phyloP scores from a whole-genome alignment of 2,113 vertebrate genomes.

The Lophura nycthemera region DNA sequence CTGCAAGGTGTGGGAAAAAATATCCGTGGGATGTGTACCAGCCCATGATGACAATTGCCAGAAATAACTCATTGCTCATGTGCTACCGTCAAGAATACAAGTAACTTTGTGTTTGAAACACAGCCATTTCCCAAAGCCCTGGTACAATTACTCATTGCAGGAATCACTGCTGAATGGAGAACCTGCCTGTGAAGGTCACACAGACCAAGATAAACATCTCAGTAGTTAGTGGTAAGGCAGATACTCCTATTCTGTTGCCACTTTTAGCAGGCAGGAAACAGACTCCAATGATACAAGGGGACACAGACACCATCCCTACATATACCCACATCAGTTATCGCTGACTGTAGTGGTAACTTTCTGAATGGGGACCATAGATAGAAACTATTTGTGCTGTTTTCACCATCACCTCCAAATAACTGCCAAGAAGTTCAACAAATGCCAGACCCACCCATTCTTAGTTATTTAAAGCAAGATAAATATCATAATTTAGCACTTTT shows the following conservation, averaged over 20 bases:
- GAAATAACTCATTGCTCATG: neutral
- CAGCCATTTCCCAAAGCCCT: neutral
- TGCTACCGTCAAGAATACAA: neutral
- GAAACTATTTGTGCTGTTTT: neutral
- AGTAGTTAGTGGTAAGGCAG: neutral
- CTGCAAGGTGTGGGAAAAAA: slow-evolving; percentile 4
- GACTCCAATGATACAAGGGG: neutral
- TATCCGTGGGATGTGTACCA: neutral
- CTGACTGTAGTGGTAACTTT: neutral
- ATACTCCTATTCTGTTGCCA: neutral
- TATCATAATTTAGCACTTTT: accelerated
- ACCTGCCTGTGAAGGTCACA: neutral
- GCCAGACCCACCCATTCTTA: neutral
- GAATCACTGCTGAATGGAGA: neutral
- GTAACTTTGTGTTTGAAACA: neutral
- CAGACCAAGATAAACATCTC: neutral
- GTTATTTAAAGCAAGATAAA: neutral
- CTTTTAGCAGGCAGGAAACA: neutral
- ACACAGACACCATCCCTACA: neutral
- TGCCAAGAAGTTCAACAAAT: neutral
- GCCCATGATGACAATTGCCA: neutral
- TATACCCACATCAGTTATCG: neutral
- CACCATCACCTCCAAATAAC: neutral
- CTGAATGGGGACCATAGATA: neutral
- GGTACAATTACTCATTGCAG: neutral